phyloP scores from a whole-genome alignment of 2,113 vertebrate species.

The Glaucomys volans region DNA sequence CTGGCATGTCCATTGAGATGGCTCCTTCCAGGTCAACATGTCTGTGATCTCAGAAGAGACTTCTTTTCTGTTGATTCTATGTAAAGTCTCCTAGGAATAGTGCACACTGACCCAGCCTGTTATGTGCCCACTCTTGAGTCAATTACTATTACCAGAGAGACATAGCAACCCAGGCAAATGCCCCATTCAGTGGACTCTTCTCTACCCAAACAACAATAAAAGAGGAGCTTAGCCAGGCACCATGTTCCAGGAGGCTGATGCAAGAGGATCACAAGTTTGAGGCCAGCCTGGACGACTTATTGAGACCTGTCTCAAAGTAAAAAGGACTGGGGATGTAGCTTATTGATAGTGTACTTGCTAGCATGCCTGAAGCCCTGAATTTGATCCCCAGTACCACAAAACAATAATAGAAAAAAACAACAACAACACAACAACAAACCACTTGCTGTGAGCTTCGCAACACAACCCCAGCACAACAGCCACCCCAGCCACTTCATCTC shows the following conservation, averaged over 20 bases:
- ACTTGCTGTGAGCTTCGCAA: too few species aligned
- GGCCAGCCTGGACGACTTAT: too few species aligned
- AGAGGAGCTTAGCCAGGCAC: background rate
- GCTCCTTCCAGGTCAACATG: background rate
- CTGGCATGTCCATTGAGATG: too few species aligned
- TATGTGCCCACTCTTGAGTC: background rate
- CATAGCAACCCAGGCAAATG: background rate
- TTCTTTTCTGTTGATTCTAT: background rate
- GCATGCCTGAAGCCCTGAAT: too few species aligned
- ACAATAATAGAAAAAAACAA: too few species aligned
- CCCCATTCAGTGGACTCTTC: background rate
- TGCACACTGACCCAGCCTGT: background rate
- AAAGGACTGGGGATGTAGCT: too few species aligned
- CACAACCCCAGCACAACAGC: background rate
- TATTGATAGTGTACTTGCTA: too few species aligned
- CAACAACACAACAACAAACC: too few species aligned
- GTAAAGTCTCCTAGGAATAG: background rate
- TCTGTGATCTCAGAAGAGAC: background rate
- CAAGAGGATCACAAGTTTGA: too few species aligned
- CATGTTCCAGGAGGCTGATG: too few species aligned
- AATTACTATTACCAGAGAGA: background rate
- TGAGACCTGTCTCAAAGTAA: too few species aligned
- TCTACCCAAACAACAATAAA: background rate
- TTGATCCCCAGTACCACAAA: too few species aligned
- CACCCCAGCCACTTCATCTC: background rate